phyloP scores from a whole-genome alignment of 2,113 vertebrate genomes.

The Recurvirostra avosetta region DNA sequence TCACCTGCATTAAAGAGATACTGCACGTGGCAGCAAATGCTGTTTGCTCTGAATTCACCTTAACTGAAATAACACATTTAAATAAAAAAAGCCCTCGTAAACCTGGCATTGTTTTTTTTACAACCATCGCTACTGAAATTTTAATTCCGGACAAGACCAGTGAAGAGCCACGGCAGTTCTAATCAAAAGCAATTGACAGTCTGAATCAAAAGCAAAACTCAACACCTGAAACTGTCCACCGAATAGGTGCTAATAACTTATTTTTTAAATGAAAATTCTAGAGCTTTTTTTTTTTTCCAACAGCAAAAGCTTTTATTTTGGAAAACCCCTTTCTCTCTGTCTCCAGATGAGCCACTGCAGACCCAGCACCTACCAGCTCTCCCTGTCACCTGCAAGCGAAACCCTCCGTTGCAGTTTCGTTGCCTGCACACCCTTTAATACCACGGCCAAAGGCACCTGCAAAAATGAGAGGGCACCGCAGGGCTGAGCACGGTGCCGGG shows the following conservation, averaged over 20 bases:
- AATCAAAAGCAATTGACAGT: background rate
- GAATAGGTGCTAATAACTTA: accelerated
- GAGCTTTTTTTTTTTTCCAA: background rate
- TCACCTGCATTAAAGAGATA: background rate
- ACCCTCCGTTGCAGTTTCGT: accelerated
- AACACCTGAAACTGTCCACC: accelerated
- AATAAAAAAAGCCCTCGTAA: background rate
- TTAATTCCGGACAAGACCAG: accelerated
- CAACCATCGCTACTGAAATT: background rate
- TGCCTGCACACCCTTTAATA: background rate
- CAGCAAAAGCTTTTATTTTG: background rate
- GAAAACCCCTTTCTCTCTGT: background rate
- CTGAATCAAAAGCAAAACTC: background rate
- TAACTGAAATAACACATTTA: background rate
- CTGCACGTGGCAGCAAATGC: accelerated
- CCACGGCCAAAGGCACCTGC: background rate
- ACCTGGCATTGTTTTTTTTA: background rate
- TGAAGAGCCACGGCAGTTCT: accelerated
- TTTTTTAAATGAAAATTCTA: background rate
- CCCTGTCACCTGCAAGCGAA: accelerated
- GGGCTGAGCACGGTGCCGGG: background rate
- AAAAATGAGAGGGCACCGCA: background rate
- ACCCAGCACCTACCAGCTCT: background rate
- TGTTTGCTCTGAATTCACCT: background rate
- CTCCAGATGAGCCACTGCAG: background rate